Evolutionary conservation across 2,888 invertebrate genomes (phyloP).

Genomic region (Cotesia congregata): DNA sequence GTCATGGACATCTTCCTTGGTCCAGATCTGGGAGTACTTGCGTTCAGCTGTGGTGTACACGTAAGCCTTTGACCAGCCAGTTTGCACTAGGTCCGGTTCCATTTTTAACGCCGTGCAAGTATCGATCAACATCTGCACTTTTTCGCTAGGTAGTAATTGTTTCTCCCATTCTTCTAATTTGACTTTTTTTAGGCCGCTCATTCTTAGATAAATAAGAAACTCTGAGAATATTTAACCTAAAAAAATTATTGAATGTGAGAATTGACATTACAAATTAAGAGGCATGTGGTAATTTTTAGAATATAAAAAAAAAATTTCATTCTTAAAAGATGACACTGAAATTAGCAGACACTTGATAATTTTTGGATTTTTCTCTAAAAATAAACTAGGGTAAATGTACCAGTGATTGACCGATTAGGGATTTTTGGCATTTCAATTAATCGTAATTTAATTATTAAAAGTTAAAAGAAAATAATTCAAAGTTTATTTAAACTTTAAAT

Average conservation of each 20-base stretch:
- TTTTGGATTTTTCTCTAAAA: background rate
- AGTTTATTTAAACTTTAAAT: no score
- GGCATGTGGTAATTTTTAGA: no score
- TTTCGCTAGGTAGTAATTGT: background rate
- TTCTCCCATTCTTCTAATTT: no score
- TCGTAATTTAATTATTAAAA: background rate
- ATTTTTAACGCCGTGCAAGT: background rate
- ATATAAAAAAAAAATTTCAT: no score
- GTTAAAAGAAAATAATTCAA: background rate
- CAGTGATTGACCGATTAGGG: conserved; percentile 1
- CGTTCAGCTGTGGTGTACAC: background rate
- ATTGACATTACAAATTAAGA: no score
- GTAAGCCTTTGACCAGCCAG: background rate
- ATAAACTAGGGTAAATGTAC: conserved; percentile 11
- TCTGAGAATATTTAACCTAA: no score
- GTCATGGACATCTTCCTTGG: background rate
- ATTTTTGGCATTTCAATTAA: background rate
- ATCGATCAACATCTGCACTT: background rate
- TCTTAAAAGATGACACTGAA: no score
- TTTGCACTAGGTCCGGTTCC: background rate
- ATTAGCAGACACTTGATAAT: no score
- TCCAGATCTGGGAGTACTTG: background rate
- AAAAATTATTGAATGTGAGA: no score
- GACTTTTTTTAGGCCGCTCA: no score
- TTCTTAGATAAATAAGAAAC: no score